Evolutionary conservation across 2,888 invertebrate species (phyloP), one percentile per base, ranked within the genome.

Genomic region (Serrognathus titanus): DNA sequence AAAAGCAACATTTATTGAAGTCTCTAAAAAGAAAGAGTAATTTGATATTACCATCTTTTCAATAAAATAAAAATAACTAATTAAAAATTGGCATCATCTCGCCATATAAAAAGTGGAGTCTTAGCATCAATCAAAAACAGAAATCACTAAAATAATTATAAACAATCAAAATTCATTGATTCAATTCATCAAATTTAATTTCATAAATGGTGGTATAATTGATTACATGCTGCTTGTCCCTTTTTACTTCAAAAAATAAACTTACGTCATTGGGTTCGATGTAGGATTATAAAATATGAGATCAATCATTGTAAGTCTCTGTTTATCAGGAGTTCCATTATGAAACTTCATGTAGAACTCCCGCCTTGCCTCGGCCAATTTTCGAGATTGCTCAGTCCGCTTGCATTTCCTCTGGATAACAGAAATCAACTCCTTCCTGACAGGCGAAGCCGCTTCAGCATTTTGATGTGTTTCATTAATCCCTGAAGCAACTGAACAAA

Each of bases 201-300:
- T 20, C 20, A 20, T 20, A 20, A 20, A 20, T 31, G 24, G 1
- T 1, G 24, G 3, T 31, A 16, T 3, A 16, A 16, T 16, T 2
- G 16, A 16, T 16, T 16, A 16, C 2, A 16, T 3, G 16, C 16
- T 16, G 2, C 16, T 16, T 16, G 16, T 16, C 16, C 16, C 16
- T 16, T 16, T 16, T 16, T 16, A 16, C 16, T 38, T n/a, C n/a
- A n/a, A 52, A 51, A 56, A 47, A 54, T 43, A 24, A 46, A 20
- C 45, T 82, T 71, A 84, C 81, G 83, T 81, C 82, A 92, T 89
- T 3, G 90, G 90, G 77, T 90, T 90, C 9, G 83, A 81, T 1
- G 80, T 75, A 3, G 95, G 95, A 79, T 96, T 96, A 78, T 92
- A 95, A 78, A 89, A 93, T 69, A 96, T 93, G 51, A 95, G 83